Percentiles rank a stretch among this genome's conserved stretches.
These are phyloP conservation scores for Ricordea florida DNA, from an alignment of 92 coral and sea anemone species.

Conservation along the genomic window DNA sequence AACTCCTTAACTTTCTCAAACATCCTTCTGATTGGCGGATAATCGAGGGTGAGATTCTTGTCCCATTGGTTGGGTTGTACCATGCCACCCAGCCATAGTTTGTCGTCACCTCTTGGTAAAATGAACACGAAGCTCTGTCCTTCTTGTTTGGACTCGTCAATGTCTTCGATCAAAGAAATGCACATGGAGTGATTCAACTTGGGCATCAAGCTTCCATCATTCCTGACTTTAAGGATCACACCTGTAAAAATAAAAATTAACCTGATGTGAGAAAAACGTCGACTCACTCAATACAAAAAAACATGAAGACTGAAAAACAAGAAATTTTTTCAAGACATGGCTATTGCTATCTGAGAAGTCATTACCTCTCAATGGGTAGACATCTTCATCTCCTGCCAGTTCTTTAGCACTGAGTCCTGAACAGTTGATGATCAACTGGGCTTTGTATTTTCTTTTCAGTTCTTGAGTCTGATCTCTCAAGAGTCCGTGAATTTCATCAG, in stretches of 20 bases:
- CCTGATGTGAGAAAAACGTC: not conserved
- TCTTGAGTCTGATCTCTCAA: constrained; percentile 35
- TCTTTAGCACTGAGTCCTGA: constrained; percentile 52
- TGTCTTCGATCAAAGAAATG: constrained; percentile 3
- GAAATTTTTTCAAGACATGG: too few species aligned
- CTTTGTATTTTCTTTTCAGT: constrained; percentile 35
- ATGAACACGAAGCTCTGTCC: constrained; percentile 28
- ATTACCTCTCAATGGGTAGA: constrained; percentile 49
- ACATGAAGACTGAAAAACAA: too few species aligned
- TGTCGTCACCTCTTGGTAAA: constrained; percentile 24
- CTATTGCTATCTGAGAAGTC: too few species aligned
- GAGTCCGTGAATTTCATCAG: constrained; percentile 27
- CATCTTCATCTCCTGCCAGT: constrained; percentile 51
- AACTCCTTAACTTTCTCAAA: constrained; percentile 19
- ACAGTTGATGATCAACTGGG: constrained; percentile 41
- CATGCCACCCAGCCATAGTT: constrained; percentile 18
- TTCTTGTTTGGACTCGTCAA: constrained; percentile 12
- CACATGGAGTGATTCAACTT: constrained; percentile 17
- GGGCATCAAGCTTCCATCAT: constrained; percentile 21
- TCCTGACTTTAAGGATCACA: constrained; percentile 5
- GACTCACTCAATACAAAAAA: not conserved
- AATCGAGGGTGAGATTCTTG: not conserved
- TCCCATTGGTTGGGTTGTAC: constrained; percentile 33
- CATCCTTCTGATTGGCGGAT: constrained; percentile 29
- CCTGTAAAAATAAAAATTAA: not conserved